Evolutionary conservation across 2,797 vertebrate genomes (phyloP).

Genomic region (Lutjanus campechanus): DNA sequence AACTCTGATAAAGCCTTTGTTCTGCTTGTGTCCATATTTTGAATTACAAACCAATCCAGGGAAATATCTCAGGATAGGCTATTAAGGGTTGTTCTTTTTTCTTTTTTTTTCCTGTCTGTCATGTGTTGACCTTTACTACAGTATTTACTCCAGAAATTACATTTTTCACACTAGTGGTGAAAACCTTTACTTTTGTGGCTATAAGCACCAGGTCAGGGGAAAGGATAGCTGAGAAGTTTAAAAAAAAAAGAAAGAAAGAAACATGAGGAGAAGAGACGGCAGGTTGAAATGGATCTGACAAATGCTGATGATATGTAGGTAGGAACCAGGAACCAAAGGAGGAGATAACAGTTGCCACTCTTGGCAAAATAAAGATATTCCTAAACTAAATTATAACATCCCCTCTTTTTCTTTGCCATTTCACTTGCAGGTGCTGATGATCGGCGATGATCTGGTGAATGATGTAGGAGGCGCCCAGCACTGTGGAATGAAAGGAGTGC

Average conservation of each 20-base stretch:
- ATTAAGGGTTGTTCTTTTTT: background rate
- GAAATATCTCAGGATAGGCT: background rate
- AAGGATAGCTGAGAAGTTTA: slow-evolving; percentile 4
- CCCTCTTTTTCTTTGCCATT: background rate
- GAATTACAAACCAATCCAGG: background rate
- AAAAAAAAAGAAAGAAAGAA: no score
- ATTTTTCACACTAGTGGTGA: no score
- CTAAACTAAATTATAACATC: background rate
- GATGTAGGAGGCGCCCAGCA: slow-evolving; percentile 94
- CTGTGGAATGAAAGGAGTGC: slow-evolving; percentile 93
- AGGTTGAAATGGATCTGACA: background rate
- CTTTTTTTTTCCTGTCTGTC: background rate
- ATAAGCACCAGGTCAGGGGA: background rate
- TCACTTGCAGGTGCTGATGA: slow-evolving; percentile 91
- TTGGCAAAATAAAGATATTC: background rate
- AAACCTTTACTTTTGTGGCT: background rate
- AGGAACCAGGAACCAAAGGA: background rate
- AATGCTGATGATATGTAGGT: background rate
- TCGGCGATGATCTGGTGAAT: slow-evolving; percentile 94
- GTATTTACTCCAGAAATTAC: background rate
- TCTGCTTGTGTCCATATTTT: background rate
- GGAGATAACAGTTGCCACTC: background rate
- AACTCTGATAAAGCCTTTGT: background rate
- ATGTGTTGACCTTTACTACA: background rate
- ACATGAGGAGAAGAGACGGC: background rate